Conservation (phyloP, 2,888 invertebrate genomes). For the Shargacucullia verbasci region DNA sequence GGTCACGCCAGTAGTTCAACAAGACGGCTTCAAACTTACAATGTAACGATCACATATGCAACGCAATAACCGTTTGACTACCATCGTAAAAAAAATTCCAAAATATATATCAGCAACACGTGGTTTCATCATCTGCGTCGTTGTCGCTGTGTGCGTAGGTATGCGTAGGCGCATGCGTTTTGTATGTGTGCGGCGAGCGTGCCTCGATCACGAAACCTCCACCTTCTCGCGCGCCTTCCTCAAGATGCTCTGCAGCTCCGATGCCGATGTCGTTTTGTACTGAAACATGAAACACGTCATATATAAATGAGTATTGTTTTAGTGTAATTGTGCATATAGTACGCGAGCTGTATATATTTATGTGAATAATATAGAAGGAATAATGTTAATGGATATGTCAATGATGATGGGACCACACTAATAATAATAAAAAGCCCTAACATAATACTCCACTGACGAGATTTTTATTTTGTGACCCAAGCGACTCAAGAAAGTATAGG, state of each 20-base stretch:
- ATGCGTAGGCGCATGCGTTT: constrained; percentile 1
- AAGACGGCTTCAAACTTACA: neutral
- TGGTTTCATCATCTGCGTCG: constrained; percentile 27
- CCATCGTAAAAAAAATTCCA: too few species aligned
- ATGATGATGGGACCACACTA: too few species aligned
- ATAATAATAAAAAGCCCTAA: too few species aligned
- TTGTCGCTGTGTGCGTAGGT: neutral
- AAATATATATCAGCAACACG: constrained; percentile 32
- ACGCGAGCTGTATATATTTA: too few species aligned
- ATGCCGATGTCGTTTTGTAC: constrained; percentile 94
- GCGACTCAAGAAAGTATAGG: neutral
- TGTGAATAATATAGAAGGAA: too few species aligned
- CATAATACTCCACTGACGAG: too few species aligned
- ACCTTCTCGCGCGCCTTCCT: constrained; percentile 92
- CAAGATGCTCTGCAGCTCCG: constrained; percentile 93
- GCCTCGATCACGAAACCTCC: constrained; percentile 83
- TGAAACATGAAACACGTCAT: constrained; percentile 72
- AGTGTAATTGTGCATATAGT: too few species aligned
- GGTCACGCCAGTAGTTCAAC: neutral
- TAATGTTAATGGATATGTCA: too few species aligned
- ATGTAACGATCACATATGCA: neutral
- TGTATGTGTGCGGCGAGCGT: constrained; percentile 6
- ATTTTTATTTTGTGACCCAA: neutral
- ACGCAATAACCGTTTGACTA: neutral
- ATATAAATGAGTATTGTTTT: neutral